These are phyloP conservation scores for Aspidoscelis tigris DNA, from an alignment of 2,113 vertebrate genomes.

Conservation along the genomic window DNA sequence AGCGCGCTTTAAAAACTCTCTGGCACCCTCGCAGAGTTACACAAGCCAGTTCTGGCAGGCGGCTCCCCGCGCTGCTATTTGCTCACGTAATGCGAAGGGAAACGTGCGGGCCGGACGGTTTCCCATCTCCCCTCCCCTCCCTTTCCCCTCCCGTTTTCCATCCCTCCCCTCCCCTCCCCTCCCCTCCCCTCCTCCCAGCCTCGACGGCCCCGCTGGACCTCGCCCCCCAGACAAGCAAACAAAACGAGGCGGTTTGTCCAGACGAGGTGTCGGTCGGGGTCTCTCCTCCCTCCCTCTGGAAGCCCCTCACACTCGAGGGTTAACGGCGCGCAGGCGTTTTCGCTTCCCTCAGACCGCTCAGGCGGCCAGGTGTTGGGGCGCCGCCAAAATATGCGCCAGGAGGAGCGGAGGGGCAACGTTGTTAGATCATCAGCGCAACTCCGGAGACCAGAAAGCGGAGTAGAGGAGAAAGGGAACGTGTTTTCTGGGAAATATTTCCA, in stretches of 20 bases:
- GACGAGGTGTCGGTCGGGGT: not conserved
- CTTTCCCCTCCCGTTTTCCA: constrained; percentile 39
- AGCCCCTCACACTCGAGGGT: constrained; percentile 52
- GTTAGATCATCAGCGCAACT: constrained; percentile 77
- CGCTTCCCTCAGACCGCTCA: constrained; percentile 74
- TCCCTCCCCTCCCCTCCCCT: not conserved
- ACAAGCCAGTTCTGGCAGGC: constrained; percentile 75
- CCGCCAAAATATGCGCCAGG: constrained; percentile 76
- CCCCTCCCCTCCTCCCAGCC: constrained; percentile 9
- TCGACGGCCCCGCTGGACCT: not conserved
- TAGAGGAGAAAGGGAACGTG: constrained; percentile 56
- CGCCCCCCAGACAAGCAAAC: constrained; percentile 25
- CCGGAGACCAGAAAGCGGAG: constrained; percentile 65
- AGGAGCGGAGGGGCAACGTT: constrained; percentile 72
- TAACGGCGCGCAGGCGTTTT: constrained; percentile 70
- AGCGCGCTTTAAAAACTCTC: constrained; percentile 80
- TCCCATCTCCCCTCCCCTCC: constrained; percentile 7
- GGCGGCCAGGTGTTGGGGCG: constrained; percentile 72
- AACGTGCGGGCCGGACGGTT: constrained; percentile 74
- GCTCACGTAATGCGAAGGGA: constrained; percentile 78
- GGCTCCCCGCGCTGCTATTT: constrained; percentile 67
- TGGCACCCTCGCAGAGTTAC: constrained; percentile 81
- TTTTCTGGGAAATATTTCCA: constrained; percentile 67
- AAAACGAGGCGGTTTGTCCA: not conserved
- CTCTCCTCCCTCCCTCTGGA: not conserved